phyloP scores from a whole-genome alignment of 1,140 invertebrate species.

The Augochlora pura region DNA sequence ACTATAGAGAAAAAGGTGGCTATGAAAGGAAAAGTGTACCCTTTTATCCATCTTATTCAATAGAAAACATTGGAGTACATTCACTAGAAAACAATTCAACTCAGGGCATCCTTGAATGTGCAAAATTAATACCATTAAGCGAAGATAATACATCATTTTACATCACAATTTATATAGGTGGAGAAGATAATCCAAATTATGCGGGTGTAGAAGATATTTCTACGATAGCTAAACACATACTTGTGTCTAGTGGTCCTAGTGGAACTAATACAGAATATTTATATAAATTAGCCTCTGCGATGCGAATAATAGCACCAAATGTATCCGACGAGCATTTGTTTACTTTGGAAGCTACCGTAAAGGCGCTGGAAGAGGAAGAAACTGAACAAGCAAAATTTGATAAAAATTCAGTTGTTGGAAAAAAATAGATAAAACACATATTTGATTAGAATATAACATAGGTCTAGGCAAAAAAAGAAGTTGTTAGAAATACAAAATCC shows the following conservation, averaged over 20 bases:
- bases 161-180: conserved; percentile 92
- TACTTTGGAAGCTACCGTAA: conserved; percentile 85
- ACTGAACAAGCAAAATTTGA: conserved; percentile 46
- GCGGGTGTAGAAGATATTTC: conserved; percentile 87
- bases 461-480: not conserved
- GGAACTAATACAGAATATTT: conserved; percentile 94
- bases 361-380: conserved; percentile 66
- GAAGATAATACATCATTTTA: conserved; percentile 81
- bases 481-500: not conserved
- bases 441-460: not conserved
- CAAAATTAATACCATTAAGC: conserved; percentile 4
- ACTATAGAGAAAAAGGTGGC: conserved; percentile 95
- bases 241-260: conserved; percentile 87
- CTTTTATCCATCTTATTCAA: conserved; percentile 84
- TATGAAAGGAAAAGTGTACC: conserved; percentile 85
- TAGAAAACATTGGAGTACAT: conserved; percentile 22
- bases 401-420: conserved; percentile 19
- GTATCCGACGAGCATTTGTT: conserved; percentile 89
- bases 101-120: not conserved
- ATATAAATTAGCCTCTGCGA: conserved; percentile 89
- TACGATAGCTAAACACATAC: conserved; percentile 90
- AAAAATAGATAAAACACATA: conserved; percentile 7
- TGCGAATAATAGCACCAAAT: conserved; percentile 87
- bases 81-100: not conserved
- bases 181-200: conserved; percentile 88